Base-by-base conservation (phyloP, 2,113 vertebrate species). In the Noturus placidus region DNA sequence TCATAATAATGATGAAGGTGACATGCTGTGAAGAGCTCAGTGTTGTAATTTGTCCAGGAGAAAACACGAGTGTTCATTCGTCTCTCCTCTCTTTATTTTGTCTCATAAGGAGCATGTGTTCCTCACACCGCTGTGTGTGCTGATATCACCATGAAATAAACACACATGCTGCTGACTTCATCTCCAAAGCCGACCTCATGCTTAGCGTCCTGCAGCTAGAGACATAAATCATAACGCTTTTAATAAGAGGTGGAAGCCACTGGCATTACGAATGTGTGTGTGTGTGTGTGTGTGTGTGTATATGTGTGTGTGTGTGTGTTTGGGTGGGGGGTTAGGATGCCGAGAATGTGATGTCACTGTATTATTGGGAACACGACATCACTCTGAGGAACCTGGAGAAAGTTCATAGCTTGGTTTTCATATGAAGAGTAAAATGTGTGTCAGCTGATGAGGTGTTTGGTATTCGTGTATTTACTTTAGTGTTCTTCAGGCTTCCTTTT, bases 201-300 rank as follows among this genome's bases (percentile, higher is more conserved):
- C 25, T 83, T 88, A 77, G 25, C 87, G 35, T 79, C 79, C 80
- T 83, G 54, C 63, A 76, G 88, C 19, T 74, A 91, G 70, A 77
- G n/a, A 70, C 74, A 87, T 89, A 74, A 89, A 91, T 89, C 90
- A 89, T 27, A 19, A 17, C 27, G 15, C 54, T 80, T 87, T 91
- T 91, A 91, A 88, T 89, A 88, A 89, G 69, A 59, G 61, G 38
- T 33, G 35, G 59, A 69, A 63, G 72, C 50, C 77, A 65, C 54
- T 42, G 65, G 78, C 82, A 82, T 63, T 69, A 42, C 50, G 30
- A 42, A 59, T 61, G 67, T 17, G 85, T 69, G 22, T 72, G 42
- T 19, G 78, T 80, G 78, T 79, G 50, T 79, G n/a, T 79, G 15
- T 33, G 77, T 57, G 52, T 33, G 52, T 57, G 78, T 79, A 15